Percentiles rank a stretch among this genome's conserved stretches.
phyloP scores from a whole-genome alignment of 2,113 vertebrate genomes.

The Alces alces region DNA sequence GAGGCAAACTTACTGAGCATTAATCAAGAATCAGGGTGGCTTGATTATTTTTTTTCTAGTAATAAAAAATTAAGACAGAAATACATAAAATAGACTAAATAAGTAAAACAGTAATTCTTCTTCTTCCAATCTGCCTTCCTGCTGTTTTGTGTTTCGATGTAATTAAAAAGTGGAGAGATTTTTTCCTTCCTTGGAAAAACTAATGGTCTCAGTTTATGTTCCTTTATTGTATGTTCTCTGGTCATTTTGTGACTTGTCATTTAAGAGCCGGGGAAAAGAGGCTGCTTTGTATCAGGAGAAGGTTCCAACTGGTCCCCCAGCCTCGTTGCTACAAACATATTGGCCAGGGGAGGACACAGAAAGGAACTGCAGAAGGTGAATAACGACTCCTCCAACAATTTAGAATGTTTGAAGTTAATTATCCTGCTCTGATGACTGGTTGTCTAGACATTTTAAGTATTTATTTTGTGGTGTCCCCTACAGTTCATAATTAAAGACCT shows the following conservation, averaged over 20 bases:
- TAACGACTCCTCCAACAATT: constrained; percentile 77
- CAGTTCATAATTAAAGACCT: constrained; percentile 81
- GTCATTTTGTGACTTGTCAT: constrained; percentile 55
- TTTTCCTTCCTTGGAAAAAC: constrained; percentile 48
- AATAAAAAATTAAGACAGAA: constrained; percentile 1
- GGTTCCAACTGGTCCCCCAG: not conserved
- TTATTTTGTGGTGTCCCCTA: constrained; percentile 80
- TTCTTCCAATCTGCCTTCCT: not conserved
- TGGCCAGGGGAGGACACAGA: constrained; percentile 14
- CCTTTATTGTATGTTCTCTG: constrained; percentile 47
- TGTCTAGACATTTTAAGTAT: constrained; percentile 82
- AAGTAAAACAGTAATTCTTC: not conserved
- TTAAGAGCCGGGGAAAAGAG: constrained; percentile 51
- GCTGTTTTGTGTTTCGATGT: not conserved
- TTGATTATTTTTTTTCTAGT: not conserved
- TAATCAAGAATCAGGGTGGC: not conserved
- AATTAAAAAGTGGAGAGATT: constrained; percentile 26
- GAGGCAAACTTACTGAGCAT: not conserved
- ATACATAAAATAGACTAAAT: not conserved
- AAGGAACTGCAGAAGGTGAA: constrained; percentile 72
- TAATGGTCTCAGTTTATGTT: constrained; percentile 51
- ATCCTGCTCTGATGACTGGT: constrained; percentile 77
- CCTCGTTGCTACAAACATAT: constrained; percentile 10
- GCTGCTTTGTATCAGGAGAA: constrained; percentile 46
- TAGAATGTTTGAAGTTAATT: constrained; percentile 78